Conservation (phyloP, 92 coral and sea anemone species). For the Epizoanthus illoricatus region DNA sequence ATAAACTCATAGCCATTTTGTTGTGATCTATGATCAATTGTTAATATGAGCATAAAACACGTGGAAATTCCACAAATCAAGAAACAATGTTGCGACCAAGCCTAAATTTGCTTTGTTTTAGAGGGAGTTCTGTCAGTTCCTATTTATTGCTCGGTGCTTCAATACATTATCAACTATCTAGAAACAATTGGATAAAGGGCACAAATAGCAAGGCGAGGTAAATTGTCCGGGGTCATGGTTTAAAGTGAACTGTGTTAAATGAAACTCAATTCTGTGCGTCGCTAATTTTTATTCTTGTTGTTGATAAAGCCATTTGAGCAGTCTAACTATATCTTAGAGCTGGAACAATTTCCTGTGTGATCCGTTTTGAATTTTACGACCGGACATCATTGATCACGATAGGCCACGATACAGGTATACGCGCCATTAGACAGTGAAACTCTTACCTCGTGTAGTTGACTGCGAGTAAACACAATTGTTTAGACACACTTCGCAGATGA, state of each 20-base stretch:
- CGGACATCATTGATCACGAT: no score
- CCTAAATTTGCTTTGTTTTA: not conserved
- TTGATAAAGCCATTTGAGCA: constrained; percentile 7
- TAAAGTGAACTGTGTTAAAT: no score
- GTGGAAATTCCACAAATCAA: not conserved
- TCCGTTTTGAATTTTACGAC: not conserved
- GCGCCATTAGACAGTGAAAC: not conserved
- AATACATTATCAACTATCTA: no score
- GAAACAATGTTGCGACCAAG: not conserved
- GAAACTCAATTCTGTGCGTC: not conserved
- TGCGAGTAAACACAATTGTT: constrained; percentile 25
- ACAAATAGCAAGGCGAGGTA: no score
- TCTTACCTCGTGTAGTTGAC: constrained; percentile 15
- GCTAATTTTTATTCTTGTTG: not conserved
- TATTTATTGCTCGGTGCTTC: no score
- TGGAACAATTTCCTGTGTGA: not conserved
- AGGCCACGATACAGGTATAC: not conserved
- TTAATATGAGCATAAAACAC: not conserved
- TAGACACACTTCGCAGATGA: constrained; percentile 27
- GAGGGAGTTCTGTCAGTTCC: not conserved
- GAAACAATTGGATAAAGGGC: no score
- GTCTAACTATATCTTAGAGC: not conserved
- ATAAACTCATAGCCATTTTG: no score
- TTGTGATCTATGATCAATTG: no score
- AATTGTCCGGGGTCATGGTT: no score